A percentile compares a stretch with the other conserved stretches of the same genome.
These are phyloP conservation scores for Pseudochirops corinnae DNA, from an alignment of 2,797 vertebrate genomes.

Conservation along the genomic window DNA sequence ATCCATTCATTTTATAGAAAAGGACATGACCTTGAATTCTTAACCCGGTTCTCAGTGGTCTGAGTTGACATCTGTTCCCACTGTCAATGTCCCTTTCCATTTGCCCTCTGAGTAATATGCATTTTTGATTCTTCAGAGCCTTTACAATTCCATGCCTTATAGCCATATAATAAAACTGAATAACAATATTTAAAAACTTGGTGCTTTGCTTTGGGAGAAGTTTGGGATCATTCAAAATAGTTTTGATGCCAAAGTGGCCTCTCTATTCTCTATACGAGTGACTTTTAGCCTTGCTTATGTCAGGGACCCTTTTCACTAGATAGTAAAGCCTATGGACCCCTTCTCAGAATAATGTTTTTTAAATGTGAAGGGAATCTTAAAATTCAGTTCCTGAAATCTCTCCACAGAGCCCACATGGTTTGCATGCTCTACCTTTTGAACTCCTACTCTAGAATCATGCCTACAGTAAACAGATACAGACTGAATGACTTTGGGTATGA, in stretches of 20 bases:
- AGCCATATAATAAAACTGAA: neutral
- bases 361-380: neutral
- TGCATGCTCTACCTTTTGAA: neutral
- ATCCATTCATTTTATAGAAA: neutral
- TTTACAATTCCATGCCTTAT: neutral
- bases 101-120: neutral
- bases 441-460: neutral
- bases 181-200: neutral
- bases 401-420: neutral
- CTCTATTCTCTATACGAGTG: neutral
- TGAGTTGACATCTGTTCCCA: neutral
- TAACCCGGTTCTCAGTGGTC: neutral
- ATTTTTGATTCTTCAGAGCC: neutral
- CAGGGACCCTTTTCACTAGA: neutral
- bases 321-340: neutral
- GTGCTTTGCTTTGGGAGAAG: neutral
- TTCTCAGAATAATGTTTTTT: neutral
- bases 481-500: neutral
- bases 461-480: neutral
- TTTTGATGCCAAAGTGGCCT: neutral
- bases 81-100: neutral
- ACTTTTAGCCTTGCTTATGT: neutral
- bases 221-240: neutral
- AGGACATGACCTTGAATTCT: neutral
- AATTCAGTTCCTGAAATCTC: neutral